phyloP scores from a whole-genome alignment of 2,888 invertebrate genomes.

The Scaptomyza parva region DNA sequence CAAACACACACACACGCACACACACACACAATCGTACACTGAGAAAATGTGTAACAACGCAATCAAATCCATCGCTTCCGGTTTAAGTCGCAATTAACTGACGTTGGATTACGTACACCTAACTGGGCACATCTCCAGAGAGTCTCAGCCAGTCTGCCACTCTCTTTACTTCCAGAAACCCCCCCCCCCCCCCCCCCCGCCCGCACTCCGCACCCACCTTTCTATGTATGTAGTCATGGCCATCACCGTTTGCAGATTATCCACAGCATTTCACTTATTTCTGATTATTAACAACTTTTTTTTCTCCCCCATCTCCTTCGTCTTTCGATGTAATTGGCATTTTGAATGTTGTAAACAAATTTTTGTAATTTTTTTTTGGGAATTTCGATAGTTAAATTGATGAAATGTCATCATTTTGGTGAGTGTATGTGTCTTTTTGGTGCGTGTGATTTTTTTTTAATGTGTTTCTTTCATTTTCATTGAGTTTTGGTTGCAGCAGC shows the following conservation, averaged over 20 bases:
- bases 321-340: slow-evolving; percentile 66
- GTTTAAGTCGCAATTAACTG: slow-evolving; percentile 80
- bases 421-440: too few species aligned
- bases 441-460: slow-evolving; percentile 50
- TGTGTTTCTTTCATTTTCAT: background rate
- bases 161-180: too few species aligned
- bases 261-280: slow-evolving; percentile 71
- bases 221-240: slow-evolving; percentile 62
- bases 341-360: slow-evolving; percentile 73
- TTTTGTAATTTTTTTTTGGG: slow-evolving; percentile 2
- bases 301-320: too few species aligned
- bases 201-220: too few species aligned
- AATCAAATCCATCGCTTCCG: slow-evolving; percentile 81
- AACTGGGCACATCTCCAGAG: slow-evolving; percentile 36
- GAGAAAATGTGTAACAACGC: slow-evolving; percentile 77
- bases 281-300: slow-evolving; percentile 12
- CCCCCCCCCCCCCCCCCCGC: too few species aligned
- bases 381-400: slow-evolving; percentile 56
- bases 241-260: slow-evolving; percentile 73
- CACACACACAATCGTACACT: slow-evolving; percentile 23
- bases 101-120: slow-evolving; percentile 72
- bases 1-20: too few species aligned
- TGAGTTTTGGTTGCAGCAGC: slow-evolving; percentile 1
- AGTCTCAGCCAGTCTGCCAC: background rate
- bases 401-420: slow-evolving; percentile 75